Base-by-base conservation (phyloP, 2,888 invertebrate genomes). In the Allolobophora icterica region DNA sequence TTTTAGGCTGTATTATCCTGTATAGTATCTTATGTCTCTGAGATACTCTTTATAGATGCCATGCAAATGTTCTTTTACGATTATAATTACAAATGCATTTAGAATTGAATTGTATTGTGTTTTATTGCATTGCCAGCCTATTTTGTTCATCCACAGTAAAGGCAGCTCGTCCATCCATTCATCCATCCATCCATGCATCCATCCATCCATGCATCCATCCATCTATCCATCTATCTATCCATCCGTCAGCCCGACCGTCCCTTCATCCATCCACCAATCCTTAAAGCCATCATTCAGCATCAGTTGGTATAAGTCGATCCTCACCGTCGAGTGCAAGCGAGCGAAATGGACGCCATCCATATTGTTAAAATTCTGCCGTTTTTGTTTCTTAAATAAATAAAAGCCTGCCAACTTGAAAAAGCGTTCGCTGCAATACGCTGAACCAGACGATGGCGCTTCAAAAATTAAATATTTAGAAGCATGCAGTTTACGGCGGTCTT, bases 361-460 rank as follows among this genome's bases (percentile, higher is more conserved):
- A 71, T 71, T n/a, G 71, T 71, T n/a, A n/a, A 71, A 71, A 71
- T 71, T n/a, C 71, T 71, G 71, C 71, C 71, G 71, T 71, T n/a
- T 30, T n/a, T n/a, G 30, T 2, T 30, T 71, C 19, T 52, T n/a
- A n/a, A 71, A 71, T n/a, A 71, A 71, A 71, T n/a, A n/a, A 71
- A 71, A 71, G n/a, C 30, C 71, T 11, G 1, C 1, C 71, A 6
- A n/a, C n/a, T n/a, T 13, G 1, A 1, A 15, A 52, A n/a, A 13
- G 71, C 71, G 71, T 71, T 71, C 8, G 71, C n/a, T n/a, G 8
- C 3, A 21, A 52, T 8, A 52, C 24, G 52, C 24, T 52, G 52
- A 21, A 24, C 52, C 13, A 24, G n/a, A 71, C 30, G 71, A 71
- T 71, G 71, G 71, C 30, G n/a, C 71, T 71, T n/a, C n/a, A n/a